Evolutionary conservation across 2,797 vertebrate genomes (phyloP).

Genomic region (Rousettus madagascariensis): DNA sequence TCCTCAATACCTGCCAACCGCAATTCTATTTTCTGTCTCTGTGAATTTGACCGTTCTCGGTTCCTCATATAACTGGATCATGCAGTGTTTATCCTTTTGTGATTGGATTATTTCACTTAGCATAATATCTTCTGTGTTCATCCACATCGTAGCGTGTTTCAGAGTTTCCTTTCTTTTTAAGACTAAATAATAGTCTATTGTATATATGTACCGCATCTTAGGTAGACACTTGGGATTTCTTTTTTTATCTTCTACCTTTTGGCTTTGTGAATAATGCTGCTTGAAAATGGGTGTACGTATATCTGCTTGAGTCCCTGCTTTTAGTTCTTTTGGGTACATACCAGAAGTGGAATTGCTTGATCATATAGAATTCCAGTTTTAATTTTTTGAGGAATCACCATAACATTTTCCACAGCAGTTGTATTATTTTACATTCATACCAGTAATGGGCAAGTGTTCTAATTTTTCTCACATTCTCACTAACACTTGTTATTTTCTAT

Average conservation of each 20-base stretch:
- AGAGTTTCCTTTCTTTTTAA: neutral
- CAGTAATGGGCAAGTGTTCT: neutral
- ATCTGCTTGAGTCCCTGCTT: neutral
- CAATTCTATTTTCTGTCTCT: neutral
- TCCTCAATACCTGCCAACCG: neutral
- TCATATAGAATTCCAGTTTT: neutral
- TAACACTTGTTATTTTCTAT: neutral
- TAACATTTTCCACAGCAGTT: neutral
- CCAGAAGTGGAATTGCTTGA: neutral
- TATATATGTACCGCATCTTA: neutral
- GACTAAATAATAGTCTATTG: neutral
- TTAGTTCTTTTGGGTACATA: neutral
- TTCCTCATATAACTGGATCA: neutral
- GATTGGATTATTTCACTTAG: neutral
- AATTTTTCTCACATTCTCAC: neutral
- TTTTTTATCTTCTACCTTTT: neutral
- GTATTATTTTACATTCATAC: neutral
- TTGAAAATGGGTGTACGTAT: neutral
- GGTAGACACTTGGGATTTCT: neutral
- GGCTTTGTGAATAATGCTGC: neutral
- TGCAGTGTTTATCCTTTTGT: neutral
- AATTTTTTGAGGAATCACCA: neutral
- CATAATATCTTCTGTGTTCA: neutral
- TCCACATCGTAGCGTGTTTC: neutral
- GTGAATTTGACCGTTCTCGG: neutral